phyloP scores from a whole-genome alignment of 2,113 vertebrate species.

The Hemibagrus wyckioides region DNA sequence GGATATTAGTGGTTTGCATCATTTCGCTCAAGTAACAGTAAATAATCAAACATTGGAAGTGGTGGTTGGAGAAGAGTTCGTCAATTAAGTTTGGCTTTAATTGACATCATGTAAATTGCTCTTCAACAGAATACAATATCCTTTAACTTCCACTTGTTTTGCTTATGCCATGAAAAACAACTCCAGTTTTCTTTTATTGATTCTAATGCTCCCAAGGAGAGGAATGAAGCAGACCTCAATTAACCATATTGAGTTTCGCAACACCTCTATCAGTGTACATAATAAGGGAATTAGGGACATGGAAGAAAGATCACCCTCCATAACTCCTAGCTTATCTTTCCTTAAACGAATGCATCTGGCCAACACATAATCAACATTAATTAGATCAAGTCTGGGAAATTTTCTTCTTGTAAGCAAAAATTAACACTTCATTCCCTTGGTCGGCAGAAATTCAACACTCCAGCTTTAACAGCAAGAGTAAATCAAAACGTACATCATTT shows the following conservation, averaged over 20 bases:
- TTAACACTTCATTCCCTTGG: constrained; percentile 81
- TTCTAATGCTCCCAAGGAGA: constrained; percentile 63
- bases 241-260: constrained; percentile 73
- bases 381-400: constrained; percentile 71
- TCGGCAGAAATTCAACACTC: constrained; percentile 79
- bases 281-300: constrained; percentile 72
- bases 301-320: constrained; percentile 66
- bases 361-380: constrained; percentile 75
- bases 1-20: constrained; percentile 34
- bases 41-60: constrained; percentile 54
- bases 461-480: constrained; percentile 66
- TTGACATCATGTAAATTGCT: constrained; percentile 62
- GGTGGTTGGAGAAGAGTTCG: constrained; percentile 24
- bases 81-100: constrained; percentile 61
- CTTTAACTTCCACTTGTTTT: constrained; percentile 63
- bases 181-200: constrained; percentile 67
- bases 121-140: constrained; percentile 40
- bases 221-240: constrained; percentile 68
- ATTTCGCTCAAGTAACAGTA: constrained; percentile 57
- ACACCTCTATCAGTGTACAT: constrained; percentile 64
- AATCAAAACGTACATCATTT: constrained; percentile 68
- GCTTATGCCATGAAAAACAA: constrained; percentile 82
- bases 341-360: constrained; percentile 72
- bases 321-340: constrained; percentile 66
- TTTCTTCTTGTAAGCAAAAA: constrained; percentile 83